Conservation (phyloP, 2,888 invertebrate species). For the Agapostemon virescens region DNA sequence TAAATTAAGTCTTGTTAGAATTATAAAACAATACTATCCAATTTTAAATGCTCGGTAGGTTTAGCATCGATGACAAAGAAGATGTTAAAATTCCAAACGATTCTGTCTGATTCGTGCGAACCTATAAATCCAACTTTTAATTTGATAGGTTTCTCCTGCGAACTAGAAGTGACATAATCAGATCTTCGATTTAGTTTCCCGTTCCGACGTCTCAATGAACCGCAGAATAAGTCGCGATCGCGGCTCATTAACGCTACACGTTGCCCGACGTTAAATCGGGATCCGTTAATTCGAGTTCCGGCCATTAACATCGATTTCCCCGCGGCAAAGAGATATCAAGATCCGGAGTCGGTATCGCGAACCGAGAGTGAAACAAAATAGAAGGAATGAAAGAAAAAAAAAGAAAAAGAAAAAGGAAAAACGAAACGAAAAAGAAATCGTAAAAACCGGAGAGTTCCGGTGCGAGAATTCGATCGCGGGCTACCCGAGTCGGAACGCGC, state of each 20-base stretch:
- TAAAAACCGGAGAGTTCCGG: slow-evolving; percentile 11
- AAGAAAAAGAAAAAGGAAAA: not conserved
- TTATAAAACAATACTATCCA: no score
- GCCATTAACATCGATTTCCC: slow-evolving; percentile 28
- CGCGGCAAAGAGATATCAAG: slow-evolving; percentile 8
- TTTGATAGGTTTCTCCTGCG: no score
- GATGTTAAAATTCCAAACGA: no score
- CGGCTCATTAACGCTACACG: slow-evolving; percentile 41
- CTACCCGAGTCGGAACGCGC: not conserved
- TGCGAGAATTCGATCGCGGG: slow-evolving; percentile 24
- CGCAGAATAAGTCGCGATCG: slow-evolving; percentile 30
- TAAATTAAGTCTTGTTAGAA: no score
- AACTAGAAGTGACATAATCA: no score
- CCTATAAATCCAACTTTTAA: no score
- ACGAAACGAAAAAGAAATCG: not conserved
- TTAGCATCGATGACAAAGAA: no score
- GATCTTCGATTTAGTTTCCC: not conserved
- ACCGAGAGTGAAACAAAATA: no score
- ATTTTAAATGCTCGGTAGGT: no score
- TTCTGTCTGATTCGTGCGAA: no score
- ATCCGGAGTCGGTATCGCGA: not conserved
- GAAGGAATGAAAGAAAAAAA: not conserved
- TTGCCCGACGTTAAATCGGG: slow-evolving; percentile 34
- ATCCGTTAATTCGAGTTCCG: slow-evolving; percentile 37
- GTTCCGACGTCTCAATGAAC: slow-evolving; percentile 21